Evolutionary conservation across 2,888 invertebrate species (phyloP), one percentile per base, ranked within the genome.

Genomic region (Eupithecia abbreviata): DNA sequence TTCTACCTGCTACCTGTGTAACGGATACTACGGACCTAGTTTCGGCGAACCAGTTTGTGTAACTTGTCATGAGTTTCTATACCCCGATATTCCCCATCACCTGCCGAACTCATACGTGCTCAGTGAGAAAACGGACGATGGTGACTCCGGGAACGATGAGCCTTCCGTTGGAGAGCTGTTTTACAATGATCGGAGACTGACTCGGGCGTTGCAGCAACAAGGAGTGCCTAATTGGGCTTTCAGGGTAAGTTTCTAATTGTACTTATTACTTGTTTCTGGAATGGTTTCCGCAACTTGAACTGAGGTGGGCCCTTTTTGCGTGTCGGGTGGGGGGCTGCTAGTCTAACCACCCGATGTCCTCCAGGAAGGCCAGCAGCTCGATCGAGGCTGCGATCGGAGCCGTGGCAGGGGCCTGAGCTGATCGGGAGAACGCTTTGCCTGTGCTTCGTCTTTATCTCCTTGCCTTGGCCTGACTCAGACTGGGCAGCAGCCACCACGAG

Each of bases 121-220:
- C 79, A 95, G 95, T 81, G 96, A 96, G 80, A 95, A 96, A 78
- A 97, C 97, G 6, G 98, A 98, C 85, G 98, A 98, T 84, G 98
- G 98, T 82, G 98, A 99, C 90, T 98, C 98, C 0, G 99, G 99
- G 0, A 99, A 98, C 89, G 99, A 99, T 89, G 99, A 99, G 88
- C 98, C 98, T 0, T 96, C 96, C 62, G 75, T 71, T 9, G 77
- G 77, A 12, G 98, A 98, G 88, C 90, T 96, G 72, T 96, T 76
- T 55, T 78, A 66, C 47, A 76, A 75, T 76, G 78, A 78, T 47
- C 69, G 62, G 42, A 74, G 71, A 69, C 70, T 78, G 49, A 69
- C 69, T 30, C 43, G 62, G 68, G 70, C 68, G 15, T 49, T 75
- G 71, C 69, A 78, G 58, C 72, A 77, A 58, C 67, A 69, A 69